These are phyloP conservation scores for Oceanodroma tethys DNA, from an alignment of 2,113 vertebrate species.

Conservation along the genomic window DNA sequence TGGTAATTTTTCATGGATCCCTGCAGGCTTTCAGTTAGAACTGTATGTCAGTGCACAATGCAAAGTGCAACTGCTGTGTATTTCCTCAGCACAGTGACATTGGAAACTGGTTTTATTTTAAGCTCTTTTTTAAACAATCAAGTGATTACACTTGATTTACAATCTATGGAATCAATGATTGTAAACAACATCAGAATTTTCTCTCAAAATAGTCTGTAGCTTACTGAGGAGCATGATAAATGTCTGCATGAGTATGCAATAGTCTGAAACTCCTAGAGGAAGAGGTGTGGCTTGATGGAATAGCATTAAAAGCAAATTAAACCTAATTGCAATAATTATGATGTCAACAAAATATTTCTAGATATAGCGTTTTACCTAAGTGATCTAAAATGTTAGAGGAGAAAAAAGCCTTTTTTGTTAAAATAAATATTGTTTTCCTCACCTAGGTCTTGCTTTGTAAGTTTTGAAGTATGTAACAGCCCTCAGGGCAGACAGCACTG, in stretches of 20 bases:
- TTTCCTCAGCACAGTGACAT: neutral
- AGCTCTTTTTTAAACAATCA: neutral
- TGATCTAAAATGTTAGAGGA: neutral
- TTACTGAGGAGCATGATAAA: neutral
- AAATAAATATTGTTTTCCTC: constrained; percentile 6
- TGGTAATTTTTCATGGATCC: neutral
- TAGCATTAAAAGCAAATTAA: neutral
- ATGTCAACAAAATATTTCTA: neutral
- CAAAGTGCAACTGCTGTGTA: neutral
- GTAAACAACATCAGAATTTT: neutral
- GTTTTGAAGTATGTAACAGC: neutral
- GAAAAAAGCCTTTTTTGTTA: neutral
- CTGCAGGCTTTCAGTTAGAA: neutral
- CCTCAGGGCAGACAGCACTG: neutral
- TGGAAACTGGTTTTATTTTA: neutral
- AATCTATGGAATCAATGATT: neutral
- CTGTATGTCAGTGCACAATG: neutral
- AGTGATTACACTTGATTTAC: neutral
- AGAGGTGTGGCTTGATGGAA: neutral
- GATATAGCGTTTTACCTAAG: neutral
- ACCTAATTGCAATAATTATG: neutral
- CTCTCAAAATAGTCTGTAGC: neutral
- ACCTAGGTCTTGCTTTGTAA: neutral
- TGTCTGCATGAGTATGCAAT: neutral
- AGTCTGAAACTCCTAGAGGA: neutral